Base-by-base conservation (phyloP, 2,888 invertebrate genomes). In the Lasioglossum malachurum region DNA sequence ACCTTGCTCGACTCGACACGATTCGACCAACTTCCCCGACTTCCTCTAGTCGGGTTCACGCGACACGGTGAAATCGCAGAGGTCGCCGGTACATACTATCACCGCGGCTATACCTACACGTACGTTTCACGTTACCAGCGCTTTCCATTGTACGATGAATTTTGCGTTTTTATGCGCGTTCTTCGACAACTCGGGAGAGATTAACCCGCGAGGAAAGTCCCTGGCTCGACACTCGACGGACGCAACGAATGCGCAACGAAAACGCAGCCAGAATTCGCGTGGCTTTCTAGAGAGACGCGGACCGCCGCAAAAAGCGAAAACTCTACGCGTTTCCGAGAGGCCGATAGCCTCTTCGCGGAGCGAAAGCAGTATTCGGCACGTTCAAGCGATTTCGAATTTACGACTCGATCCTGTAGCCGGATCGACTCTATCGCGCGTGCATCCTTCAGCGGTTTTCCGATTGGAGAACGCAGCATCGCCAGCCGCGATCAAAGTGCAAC, bases 61-160 rank as follows among this genome's bases (percentile, higher is more conserved):
- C 31, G 84, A 75, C 82, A 73, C 89, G 82, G 88, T 88, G 89
- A 90, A 90, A 90, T 90, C 89, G 89, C 78, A 41, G 84, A 89
- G 84, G 88, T 89, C 89, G 82, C 80, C 69, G 78, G 49, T 77
- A n/a, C n/a, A n/a, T n/a, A 69, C 69, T 4, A 69, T 38, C 38
- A 10, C 23, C 69, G 23, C 4, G 38, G 10, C 23, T 69, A 10
- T n/a, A 46, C n/a, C n/a, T n/a, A n/a, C 46, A 10, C 57, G 57
- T 57, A 23, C 67, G 19, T 67, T 64, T n/a, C 35, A 46, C 38
- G 31, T n/a, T 67, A 7, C 38, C 49, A 31, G 71, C 64, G 75
- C 83, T 80, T 80, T 86, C 84, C 41, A 80, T 80, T 75, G n/a
- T 57, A 78, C 57, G 76, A 27, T 87, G 64, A 60, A 83, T 82